Conservation (phyloP, 1,140 invertebrate species). For the Zophobas atratus region DNA sequence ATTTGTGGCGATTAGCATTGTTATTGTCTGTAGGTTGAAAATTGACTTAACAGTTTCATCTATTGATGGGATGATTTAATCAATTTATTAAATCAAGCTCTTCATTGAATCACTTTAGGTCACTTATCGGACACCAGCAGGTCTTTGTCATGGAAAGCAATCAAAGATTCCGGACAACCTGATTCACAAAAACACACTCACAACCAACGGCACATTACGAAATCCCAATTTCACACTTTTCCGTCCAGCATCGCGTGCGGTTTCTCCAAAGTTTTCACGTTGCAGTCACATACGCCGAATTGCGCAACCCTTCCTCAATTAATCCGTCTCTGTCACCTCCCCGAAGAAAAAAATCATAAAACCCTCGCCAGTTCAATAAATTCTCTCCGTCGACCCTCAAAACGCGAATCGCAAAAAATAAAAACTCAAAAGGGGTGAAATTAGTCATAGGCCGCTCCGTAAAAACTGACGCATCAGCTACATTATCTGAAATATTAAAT, state of each 20-base stretch:
- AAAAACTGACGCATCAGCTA: constrained; percentile 21
- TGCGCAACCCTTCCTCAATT: constrained; percentile 2
- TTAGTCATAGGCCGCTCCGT: constrained; percentile 35
- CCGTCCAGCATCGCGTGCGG: background rate
- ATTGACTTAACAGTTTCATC: constrained; percentile 62
- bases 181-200: no score
- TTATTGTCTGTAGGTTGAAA: constrained; percentile 37
- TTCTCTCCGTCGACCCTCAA: constrained; percentile 17
- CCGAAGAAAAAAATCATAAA: constrained; percentile 38
- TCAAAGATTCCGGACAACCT: background rate
- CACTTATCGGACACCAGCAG: constrained; percentile 49
- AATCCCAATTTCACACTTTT: background rate
- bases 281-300: background rate
- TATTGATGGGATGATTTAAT: constrained; percentile 61
- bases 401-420: constrained; percentile 24
- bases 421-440: constrained; percentile 42
- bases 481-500: constrained; percentile 51
- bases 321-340: background rate
- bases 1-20: background rate
- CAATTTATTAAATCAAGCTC: constrained; percentile 60
- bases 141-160: constrained; percentile 28
- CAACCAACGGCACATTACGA: background rate
- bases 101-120: constrained; percentile 56
- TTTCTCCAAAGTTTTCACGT: background rate
- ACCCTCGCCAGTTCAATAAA: constrained; percentile 27